Evolutionary conservation across 2,113 vertebrate genomes (phyloP).

Genomic region (Bufo gargarizans): DNA sequence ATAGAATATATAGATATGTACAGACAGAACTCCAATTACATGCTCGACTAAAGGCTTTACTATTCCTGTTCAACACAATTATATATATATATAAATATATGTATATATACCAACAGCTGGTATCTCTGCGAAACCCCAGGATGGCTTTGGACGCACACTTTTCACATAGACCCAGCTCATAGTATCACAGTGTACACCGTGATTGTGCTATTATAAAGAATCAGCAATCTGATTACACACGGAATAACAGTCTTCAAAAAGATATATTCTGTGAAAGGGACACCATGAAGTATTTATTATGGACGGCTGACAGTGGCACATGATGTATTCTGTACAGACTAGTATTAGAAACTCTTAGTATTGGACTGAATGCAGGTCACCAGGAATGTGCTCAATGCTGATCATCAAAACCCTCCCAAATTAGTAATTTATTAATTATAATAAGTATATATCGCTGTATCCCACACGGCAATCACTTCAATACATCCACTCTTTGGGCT

Average conservation of each 20-base stretch:
- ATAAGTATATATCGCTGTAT: no score
- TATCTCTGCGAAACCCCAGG: slow-evolving; percentile 37
- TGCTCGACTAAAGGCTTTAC: slow-evolving; percentile 63
- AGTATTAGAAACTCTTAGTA: neutral
- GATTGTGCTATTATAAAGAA: slow-evolving; percentile 42
- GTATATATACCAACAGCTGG: slow-evolving; percentile 36
- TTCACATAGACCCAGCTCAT: slow-evolving; percentile 24
- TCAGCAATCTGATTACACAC: slow-evolving; percentile 11
- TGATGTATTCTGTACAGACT: neutral
- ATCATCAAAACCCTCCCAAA: neutral
- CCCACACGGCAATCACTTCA: no score
- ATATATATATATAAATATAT: slow-evolving; percentile 27
- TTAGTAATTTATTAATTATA: neutral
- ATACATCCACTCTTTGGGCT: no score
- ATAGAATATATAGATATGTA: slow-evolving; percentile 65
- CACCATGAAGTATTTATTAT: neutral
- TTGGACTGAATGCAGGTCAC: neutral
- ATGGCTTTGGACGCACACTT: slow-evolving; percentile 48
- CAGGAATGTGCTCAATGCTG: neutral
- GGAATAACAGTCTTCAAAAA: slow-evolving; percentile 52
- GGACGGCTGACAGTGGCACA: neutral
- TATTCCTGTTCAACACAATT: slow-evolving; percentile 40
- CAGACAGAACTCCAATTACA: slow-evolving; percentile 68
- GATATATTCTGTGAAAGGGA: slow-evolving; percentile 24
- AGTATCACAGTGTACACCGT: slow-evolving; percentile 39